These are phyloP conservation scores for Hemibagrus wyckioides DNA, from an alignment of 2,113 vertebrate genomes.

Conservation along the genomic window DNA sequence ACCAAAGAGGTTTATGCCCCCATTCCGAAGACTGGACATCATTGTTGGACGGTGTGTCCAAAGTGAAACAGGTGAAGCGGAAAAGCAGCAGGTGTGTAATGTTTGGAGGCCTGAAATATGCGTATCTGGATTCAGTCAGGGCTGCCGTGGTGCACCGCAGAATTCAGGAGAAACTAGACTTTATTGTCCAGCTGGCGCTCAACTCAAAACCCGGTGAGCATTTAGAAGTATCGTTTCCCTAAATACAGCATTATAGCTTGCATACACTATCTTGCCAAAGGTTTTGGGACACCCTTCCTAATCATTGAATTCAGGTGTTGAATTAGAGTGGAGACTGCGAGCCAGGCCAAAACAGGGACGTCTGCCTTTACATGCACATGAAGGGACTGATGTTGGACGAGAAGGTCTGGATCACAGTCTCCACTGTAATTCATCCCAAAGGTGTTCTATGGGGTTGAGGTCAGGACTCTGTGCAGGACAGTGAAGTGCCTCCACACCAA, in stretches of 20 bases:
- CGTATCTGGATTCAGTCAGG: not conserved
- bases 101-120: constrained; percentile 56
- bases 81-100: constrained; percentile 35
- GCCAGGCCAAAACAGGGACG: too few species aligned
- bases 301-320: too few species aligned
- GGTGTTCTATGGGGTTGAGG: too few species aligned
- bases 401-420: too few species aligned
- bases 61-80: constrained; percentile 51
- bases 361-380: too few species aligned
- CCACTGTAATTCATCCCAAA: too few species aligned
- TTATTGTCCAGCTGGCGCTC: constrained; percentile 1
- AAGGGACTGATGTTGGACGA: too few species aligned
- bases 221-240: not conserved
- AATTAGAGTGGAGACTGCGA: too few species aligned
- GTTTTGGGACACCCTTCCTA: too few species aligned
- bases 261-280: too few species aligned
- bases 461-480: too few species aligned
- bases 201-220: constrained; percentile 32
- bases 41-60: constrained; percentile 30
- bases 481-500: too few species aligned
- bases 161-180: not conserved
- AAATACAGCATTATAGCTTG: not conserved
- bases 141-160: not conserved
- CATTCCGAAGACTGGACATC: constrained; percentile 64
- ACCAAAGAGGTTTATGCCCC: constrained; percentile 63